These are phyloP conservation scores for Pagetopsis macropterus DNA, from an alignment of 2,797 vertebrate genomes.

Conservation along the genomic window DNA sequence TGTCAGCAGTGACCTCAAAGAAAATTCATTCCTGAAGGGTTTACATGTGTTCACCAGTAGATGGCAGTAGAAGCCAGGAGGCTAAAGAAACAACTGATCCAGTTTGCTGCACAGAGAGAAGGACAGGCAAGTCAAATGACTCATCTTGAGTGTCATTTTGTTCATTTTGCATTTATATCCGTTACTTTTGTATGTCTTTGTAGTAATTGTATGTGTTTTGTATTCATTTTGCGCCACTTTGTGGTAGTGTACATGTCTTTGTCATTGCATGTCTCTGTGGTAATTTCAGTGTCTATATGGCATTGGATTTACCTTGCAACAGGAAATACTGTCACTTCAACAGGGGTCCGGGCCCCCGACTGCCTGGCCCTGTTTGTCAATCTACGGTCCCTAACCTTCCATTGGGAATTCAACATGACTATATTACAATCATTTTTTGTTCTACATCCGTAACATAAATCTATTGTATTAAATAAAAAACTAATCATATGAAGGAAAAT, in stretches of 20 bases:
- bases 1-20: fast-evolving
- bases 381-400: not conserved
- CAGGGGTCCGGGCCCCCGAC: too few species aligned
- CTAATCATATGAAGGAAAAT: not conserved
- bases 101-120: not conserved
- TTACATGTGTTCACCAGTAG: conserved; percentile 25
- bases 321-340: too few species aligned
- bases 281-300: too few species aligned
- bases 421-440: not conserved
- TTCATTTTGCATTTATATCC: not conserved
- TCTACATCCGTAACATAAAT: not conserved
- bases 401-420: not conserved
- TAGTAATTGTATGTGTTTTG: not conserved
- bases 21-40: not conserved
- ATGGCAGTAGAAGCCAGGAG: conserved; percentile 25
- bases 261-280: too few species aligned
- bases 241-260: not conserved
- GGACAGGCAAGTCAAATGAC: not conserved
- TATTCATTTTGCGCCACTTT: too few species aligned
- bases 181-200: not conserved
- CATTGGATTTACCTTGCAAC: too few species aligned
- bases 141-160: not conserved
- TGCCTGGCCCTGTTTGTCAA: not conserved
- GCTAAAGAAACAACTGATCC: not conserved
- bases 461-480: conserved; percentile 16